Evolutionary conservation across 2,113 vertebrate genomes (phyloP).

Genomic region (Terrapene triunguis): DNA sequence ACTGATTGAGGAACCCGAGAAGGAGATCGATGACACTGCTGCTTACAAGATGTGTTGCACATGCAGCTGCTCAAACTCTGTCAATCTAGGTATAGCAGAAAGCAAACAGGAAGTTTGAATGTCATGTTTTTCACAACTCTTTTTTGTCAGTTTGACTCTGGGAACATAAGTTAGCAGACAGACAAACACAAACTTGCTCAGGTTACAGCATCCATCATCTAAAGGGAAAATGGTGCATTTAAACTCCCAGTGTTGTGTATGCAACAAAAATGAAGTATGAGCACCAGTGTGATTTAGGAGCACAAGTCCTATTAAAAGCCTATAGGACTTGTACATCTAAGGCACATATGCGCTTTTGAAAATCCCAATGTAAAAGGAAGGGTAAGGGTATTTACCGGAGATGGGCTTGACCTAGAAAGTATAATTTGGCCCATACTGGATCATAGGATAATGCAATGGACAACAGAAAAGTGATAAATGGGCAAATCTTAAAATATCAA

Average conservation of each 20-base stretch:
- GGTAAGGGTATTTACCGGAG: neutral
- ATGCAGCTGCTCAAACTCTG: neutral
- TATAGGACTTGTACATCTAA: neutral
- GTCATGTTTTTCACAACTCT: too few species aligned
- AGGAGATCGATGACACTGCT: neutral
- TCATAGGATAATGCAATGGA: constrained; percentile 24
- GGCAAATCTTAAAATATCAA: neutral
- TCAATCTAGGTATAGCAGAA: neutral
- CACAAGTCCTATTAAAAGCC: neutral
- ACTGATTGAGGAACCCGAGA: neutral
- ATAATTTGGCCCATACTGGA: neutral
- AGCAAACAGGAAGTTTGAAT: neutral
- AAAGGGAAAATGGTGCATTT: neutral
- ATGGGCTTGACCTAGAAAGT: constrained; percentile 34
- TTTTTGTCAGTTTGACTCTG: too few species aligned
- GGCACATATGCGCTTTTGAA: constrained; percentile 4
- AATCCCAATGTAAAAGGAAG: accelerated
- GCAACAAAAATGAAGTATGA: too few species aligned
- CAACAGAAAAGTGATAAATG: neutral
- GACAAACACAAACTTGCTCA: constrained; percentile 19
- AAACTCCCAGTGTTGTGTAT: neutral
- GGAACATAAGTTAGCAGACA: neutral
- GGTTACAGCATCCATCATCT: neutral
- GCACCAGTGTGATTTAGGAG: too few species aligned
- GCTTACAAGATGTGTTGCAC: neutral